phyloP scores from a whole-genome alignment of 92 coral and sea anemone genomes.

The Blastomussa wellsi region DNA sequence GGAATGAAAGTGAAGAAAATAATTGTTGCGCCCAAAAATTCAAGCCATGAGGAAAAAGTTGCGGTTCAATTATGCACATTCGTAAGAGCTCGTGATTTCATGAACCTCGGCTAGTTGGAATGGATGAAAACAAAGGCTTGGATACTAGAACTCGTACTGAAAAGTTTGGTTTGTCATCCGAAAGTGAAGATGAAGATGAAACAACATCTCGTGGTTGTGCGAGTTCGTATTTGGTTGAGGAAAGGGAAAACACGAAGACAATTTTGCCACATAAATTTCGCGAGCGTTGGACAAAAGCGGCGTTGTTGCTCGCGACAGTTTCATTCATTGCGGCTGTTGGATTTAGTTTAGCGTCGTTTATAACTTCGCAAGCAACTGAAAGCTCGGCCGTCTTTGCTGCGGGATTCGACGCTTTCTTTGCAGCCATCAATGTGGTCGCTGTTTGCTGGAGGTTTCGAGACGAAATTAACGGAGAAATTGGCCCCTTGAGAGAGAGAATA shows the following conservation, averaged over 20 bases:
- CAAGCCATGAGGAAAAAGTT: background rate
- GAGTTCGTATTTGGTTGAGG: conserved; percentile 53
- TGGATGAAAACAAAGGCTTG: conserved; percentile 20
- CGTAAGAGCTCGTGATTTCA: background rate
- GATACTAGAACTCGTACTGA: background rate
- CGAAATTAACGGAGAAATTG: conserved; percentile 59
- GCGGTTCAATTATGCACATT: background rate
- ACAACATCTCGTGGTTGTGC: conserved; percentile 3
- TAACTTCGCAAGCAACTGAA: conserved; percentile 45
- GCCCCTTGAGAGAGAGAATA: conserved; percentile 53
- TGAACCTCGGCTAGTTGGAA: background rate
- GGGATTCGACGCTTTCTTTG: conserved; percentile 67
- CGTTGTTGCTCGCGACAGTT: conserved; percentile 34
- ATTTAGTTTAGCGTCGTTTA: conserved; percentile 54
- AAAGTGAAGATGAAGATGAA: conserved; percentile 36
- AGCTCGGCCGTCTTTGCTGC: conserved; percentile 64
- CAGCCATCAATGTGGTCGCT: conserved; percentile 47
- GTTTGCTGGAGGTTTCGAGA: conserved; percentile 67
- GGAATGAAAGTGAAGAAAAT: background rate
- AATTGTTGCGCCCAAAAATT: background rate
- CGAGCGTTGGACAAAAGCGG: conserved; percentile 55
- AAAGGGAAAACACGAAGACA: conserved; percentile 27
- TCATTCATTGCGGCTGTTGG: conserved; percentile 48
- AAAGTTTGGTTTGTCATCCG: background rate
- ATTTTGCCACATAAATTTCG: conserved; percentile 51